Evolutionary conservation across 2,888 invertebrate species (phyloP), one percentile per base, ranked within the genome.

Genomic region (Eupithecia dodoneata): DNA sequence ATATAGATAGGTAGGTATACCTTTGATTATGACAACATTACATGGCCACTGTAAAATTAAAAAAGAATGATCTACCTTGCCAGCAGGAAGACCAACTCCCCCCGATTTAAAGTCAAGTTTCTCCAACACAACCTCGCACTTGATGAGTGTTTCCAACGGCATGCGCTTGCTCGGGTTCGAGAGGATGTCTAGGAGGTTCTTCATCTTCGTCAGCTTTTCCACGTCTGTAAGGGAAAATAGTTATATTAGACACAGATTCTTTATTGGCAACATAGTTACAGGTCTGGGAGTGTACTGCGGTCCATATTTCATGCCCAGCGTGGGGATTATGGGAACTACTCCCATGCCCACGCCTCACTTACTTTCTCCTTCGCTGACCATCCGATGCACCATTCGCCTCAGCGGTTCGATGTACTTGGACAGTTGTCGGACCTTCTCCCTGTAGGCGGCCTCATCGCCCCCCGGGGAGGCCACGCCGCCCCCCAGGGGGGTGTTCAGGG

Each of bases 391-490:
- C 98, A 99, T 98, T 80, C 98, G 96, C 71, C 98, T 96, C 44
- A 99, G 93, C 0, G 99, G 99, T 86, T 99, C 99, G 83, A 99
- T 98, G 89, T 98, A 99, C 92, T 98, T 98, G 84, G 98, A 98
- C 49, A 99, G 96, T 87, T 99, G 98, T 49, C 98, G 97, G 78
- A 99, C 97, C 92, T 99, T 99, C 88, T 99, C 99, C 74, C 98
- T 94, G 89, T 99, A 99, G 0, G 98, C 97, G 75, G 98, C 98
- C 85, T 99, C 99, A 85, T 99, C 99, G 0, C 93, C 93, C 2
- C 94, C 90, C 75, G 95, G 94, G 3, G 95, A 94, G 0, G 92
- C 94, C 76, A 89, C 94, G 2, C 91, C 88, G 9, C 90, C 92
- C 0, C 94, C 93, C 77, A 95, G 94, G 0, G 98, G 98, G 0